Evolutionary conservation across 2,888 invertebrate genomes (phyloP).

Genomic region (Agonum fuliginosum): DNA sequence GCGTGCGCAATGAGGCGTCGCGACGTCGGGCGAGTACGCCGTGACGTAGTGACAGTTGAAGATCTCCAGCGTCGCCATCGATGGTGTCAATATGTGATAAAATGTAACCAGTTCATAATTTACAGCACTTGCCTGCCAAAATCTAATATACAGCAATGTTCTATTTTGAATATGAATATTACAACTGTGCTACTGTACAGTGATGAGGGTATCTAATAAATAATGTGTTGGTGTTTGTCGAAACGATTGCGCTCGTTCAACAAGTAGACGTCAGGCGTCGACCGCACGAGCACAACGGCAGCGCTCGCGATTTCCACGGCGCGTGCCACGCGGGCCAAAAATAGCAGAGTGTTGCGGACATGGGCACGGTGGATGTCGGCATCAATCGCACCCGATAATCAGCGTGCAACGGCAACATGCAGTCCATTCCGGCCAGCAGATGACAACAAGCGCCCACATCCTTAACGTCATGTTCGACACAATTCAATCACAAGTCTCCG

Average conservation of each 20-base stretch:
- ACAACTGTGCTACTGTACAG: not conserved
- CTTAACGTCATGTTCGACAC: slow-evolving; percentile 13
- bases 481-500: not conserved
- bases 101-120: slow-evolving; percentile 4
- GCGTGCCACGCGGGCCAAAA: slow-evolving; percentile 62
- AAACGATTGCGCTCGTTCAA: slow-evolving; percentile 48
- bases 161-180: not conserved
- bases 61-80: slow-evolving; percentile 46
- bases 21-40: slow-evolving; percentile 44
- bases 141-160: not conserved
- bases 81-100: slow-evolving; percentile 31
- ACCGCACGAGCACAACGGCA: too few species aligned
- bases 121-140: not conserved
- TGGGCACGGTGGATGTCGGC: slow-evolving; percentile 46
- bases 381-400: slow-evolving; percentile 57
- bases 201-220: not conserved
- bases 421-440: slow-evolving; percentile 13
- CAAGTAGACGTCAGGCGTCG: slow-evolving; percentile 55
- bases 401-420: slow-evolving; percentile 21
- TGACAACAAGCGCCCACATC: slow-evolving; percentile 43
- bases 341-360: slow-evolving; percentile 60
- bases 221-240: slow-evolving; percentile 20
- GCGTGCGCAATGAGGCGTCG: slow-evolving; percentile 37
- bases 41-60: slow-evolving; percentile 50
- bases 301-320: slow-evolving; percentile 37